These are phyloP conservation scores for Amblyopsis hoosieri DNA, from an alignment of 2,797 vertebrate species.

Conservation along the genomic window DNA sequence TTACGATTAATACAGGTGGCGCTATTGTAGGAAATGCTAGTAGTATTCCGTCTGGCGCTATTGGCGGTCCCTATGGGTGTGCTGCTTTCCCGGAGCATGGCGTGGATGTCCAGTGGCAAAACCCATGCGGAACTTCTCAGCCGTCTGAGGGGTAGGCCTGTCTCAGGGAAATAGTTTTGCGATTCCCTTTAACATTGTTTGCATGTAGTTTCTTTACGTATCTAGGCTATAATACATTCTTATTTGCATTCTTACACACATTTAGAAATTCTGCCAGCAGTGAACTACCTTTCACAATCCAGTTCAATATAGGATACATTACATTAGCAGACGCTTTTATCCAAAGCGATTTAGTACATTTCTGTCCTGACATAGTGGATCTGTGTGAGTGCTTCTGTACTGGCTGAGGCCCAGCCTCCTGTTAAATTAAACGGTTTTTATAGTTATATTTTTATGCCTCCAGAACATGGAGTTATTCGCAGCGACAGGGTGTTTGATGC, in stretches of 20 bases:
- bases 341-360: too few species aligned
- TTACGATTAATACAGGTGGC: constrained; percentile 42
- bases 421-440: background rate
- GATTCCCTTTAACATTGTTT: background rate
- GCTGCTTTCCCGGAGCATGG: constrained; percentile 87
- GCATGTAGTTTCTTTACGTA: too few species aligned
- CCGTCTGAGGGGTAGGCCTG: constrained; percentile 81
- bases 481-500: constrained; percentile 82
- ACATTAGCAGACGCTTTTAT: too few species aligned
- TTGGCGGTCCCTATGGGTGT: constrained; percentile 86
- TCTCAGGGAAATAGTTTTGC: background rate
- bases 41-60: constrained; percentile 56
- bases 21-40: constrained; percentile 78
- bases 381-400: too few species aligned
- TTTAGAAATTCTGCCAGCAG: background rate
- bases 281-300: too few species aligned
- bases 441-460: constrained; percentile 8
- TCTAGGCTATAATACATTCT: background rate
- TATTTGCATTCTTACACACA: background rate
- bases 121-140: constrained; percentile 86
- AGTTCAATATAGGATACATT: too few species aligned
- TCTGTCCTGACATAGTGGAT: too few species aligned
- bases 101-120: constrained; percentile 90
- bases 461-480: constrained; percentile 87
- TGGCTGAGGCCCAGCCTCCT: background rate